Evolutionary conservation across 2,888 invertebrate species (phyloP).

Genomic region (Ophraella communa): DNA sequence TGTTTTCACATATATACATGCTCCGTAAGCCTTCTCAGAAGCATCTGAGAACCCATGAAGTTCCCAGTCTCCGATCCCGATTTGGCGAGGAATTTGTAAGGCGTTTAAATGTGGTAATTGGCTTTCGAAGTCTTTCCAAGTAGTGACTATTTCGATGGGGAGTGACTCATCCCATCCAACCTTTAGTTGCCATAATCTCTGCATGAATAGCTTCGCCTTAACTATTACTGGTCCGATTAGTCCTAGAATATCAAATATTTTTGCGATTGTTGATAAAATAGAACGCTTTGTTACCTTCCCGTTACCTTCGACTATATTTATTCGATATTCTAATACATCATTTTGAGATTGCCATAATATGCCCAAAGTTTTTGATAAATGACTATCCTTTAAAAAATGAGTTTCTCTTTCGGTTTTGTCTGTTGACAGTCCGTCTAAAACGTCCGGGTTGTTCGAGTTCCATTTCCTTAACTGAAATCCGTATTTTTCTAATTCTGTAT

Average conservation of each 20-base stretch:
- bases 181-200: constrained; percentile 7
- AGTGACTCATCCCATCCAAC: neutral
- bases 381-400: constrained; percentile 17
- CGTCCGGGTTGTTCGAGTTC: neutral
- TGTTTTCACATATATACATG: constrained; percentile 28
- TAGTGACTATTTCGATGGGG: neutral
- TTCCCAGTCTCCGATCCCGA: constrained; percentile 8
- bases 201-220: constrained; percentile 35
- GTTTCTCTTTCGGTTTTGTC: neutral
- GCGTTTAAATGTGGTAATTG: constrained; percentile 10
- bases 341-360: constrained; percentile 29
- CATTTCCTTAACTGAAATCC: constrained; percentile 10
- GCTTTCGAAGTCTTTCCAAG: constrained; percentile 11
- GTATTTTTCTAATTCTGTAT: neutral
- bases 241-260: constrained; percentile 38
- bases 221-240: constrained; percentile 32
- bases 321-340: constrained; percentile 28
- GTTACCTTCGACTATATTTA: neutral
- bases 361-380: constrained; percentile 30
- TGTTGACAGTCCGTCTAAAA: neutral
- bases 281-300: constrained; percentile 28
- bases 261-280: constrained; percentile 30
- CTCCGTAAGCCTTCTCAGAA: constrained; percentile 28
- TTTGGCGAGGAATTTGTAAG: constrained; percentile 26
- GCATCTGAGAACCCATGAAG: constrained; percentile 37